phyloP scores from a whole-genome alignment of 2,888 invertebrate species.

The Pristionchus exspectatus region DNA sequence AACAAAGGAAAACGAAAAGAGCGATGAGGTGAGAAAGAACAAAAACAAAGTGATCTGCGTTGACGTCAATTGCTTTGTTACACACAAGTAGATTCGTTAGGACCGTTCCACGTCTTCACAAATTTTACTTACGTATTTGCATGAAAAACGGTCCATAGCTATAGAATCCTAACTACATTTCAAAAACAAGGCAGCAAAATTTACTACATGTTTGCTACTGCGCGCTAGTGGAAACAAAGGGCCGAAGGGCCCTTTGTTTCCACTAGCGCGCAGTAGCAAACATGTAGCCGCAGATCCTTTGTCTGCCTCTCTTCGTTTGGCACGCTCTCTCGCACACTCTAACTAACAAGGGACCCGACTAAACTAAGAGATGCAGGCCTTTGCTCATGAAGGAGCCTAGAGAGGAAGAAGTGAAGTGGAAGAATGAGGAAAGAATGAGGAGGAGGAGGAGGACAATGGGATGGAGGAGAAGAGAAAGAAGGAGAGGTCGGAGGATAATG shows the following conservation, averaged over 20 bases:
- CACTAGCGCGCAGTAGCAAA: background rate
- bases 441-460: background rate
- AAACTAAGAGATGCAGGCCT: background rate
- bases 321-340: background rate
- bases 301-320: background rate
- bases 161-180: background rate
- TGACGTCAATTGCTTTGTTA: too few species aligned
- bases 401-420: slow-evolving; percentile 16
- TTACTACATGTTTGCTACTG: background rate
- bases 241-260: background rate
- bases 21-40: too few species aligned
- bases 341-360: background rate
- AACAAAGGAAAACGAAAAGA: too few species aligned
- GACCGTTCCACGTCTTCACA: too few species aligned
- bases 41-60: too few species aligned
- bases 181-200: background rate
- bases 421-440: background rate
- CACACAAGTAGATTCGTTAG: too few species aligned
- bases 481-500: slow-evolving; percentile 25
- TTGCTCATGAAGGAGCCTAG: background rate
- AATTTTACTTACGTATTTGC: too few species aligned
- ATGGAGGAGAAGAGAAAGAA: slow-evolving; percentile 31
- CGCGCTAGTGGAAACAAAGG: background rate
- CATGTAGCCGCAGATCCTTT: background rate
- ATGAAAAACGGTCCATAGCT: too few species aligned